A percentile compares a stretch with the other conserved stretches of the same genome.
Conservation (phyloP, 2,888 invertebrate genomes). For the Fissipunctia ypsillon region DNA sequence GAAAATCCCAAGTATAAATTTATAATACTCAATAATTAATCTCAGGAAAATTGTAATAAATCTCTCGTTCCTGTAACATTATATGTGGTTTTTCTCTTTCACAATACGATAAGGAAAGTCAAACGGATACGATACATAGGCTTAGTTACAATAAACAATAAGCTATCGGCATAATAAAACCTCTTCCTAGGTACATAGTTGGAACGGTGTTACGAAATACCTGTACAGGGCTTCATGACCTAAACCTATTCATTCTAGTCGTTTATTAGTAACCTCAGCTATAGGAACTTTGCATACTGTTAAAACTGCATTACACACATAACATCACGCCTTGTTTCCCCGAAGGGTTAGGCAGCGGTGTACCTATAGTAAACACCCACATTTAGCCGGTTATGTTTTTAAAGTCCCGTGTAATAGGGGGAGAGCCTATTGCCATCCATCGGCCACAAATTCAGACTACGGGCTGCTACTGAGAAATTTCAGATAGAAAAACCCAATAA, state of each 20-base stretch:
- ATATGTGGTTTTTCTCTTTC: constrained; percentile 24
- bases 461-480: too few relatives aligned
- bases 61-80: constrained; percentile 11
- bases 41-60: constrained; percentile 26
- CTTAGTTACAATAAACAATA: constrained; percentile 1
- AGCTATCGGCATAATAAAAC: not conserved
- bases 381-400: too few relatives aligned
- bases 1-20: constrained; percentile 3
- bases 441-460: too few relatives aligned
- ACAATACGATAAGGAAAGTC: constrained; percentile 28
- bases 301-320: not conserved
- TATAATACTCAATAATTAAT: not conserved
- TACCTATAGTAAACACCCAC: too few relatives aligned
- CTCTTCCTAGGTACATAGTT: not conserved
- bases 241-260: too few relatives aligned
- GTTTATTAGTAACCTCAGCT: not conserved
- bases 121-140: not conserved
- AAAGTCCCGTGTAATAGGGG: too few relatives aligned
- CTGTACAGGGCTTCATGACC: too few relatives aligned
- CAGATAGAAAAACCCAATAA: too few relatives aligned
- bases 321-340: too few relatives aligned
- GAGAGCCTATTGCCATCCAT: too few relatives aligned
- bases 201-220: not conserved
- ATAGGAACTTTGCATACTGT: not conserved
- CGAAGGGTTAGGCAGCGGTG: too few relatives aligned